Percentiles rank a stretch among this genome's conserved stretches.
phyloP scores from a whole-genome alignment of 2,888 invertebrate genomes.

The Molanna angustata region DNA sequence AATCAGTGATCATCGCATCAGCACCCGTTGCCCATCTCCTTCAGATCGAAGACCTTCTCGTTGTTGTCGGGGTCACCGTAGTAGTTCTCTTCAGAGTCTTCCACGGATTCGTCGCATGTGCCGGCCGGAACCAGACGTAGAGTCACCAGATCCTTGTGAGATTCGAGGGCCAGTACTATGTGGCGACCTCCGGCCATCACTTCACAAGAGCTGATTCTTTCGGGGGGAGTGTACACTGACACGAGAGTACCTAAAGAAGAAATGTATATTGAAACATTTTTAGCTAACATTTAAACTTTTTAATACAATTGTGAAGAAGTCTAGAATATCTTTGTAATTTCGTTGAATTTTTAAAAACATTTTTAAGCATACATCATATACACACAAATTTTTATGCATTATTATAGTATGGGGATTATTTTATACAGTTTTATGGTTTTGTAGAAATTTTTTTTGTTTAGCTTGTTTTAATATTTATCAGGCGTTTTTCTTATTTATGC shows the following conservation, averaged over 20 bases:
- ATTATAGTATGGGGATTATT: no score
- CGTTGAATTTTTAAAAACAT: no score
- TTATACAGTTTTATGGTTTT: no score
- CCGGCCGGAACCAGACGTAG: slow-evolving; percentile 57
- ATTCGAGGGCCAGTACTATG: slow-evolving; percentile 67
- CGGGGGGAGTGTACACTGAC: slow-evolving; percentile 75
- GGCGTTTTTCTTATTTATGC: no score
- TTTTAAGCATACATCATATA: no score
- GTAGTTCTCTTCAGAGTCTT: slow-evolving; percentile 25
- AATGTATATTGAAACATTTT: no score
- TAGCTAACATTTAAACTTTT: no score
- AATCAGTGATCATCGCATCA: no score
- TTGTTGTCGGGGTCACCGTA: slow-evolving; percentile 58
- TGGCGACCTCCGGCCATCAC: slow-evolving; percentile 70
- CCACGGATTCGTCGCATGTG: slow-evolving; percentile 55
- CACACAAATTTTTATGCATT: slow-evolving; percentile 7
- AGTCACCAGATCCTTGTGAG: slow-evolving; percentile 62
- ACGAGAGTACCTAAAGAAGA: slow-evolving; percentile 74
- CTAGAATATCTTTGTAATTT: no score
- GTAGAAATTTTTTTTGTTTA: no score
- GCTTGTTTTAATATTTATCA: no score
- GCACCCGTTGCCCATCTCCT: slow-evolving; percentile 37
- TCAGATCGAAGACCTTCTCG: slow-evolving; percentile 57
- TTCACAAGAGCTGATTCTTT: slow-evolving; percentile 72
- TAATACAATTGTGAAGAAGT: no score